phyloP scores from a whole-genome alignment of 2,888 invertebrate genomes.

The Peribatodes rhomboidaria region DNA sequence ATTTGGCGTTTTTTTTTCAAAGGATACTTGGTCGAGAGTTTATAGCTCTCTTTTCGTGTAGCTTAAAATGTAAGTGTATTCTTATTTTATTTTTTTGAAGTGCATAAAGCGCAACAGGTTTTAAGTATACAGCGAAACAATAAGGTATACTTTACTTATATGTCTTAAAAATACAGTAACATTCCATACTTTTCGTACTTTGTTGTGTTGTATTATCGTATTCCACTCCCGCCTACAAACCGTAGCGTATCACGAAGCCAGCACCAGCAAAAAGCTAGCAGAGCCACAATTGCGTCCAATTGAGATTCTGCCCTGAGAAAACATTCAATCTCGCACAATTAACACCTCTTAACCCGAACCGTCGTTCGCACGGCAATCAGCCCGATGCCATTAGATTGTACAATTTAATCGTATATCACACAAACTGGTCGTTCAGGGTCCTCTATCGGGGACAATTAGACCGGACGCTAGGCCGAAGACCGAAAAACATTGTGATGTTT shows the following conservation, averaged over 20 bases:
- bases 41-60: too few relatives aligned
- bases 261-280: slow-evolving; percentile 49
- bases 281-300: slow-evolving; percentile 83
- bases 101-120: too few relatives aligned
- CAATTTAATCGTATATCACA: slow-evolving; percentile 65
- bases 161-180: too few relatives aligned
- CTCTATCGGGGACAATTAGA: slow-evolving; percentile 12
- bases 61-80: too few relatives aligned
- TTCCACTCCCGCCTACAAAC: background rate
- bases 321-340: slow-evolving; percentile 87
- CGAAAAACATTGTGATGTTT: background rate
- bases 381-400: slow-evolving; percentile 54
- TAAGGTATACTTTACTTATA: too few relatives aligned
- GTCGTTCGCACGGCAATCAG: slow-evolving; percentile 85
- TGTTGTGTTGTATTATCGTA: background rate
- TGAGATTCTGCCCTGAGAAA: slow-evolving; percentile 85
- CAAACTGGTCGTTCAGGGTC: slow-evolving; percentile 46
- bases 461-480: background rate
- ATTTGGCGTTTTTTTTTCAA: too few relatives aligned
- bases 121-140: too few relatives aligned
- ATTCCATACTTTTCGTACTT: too few relatives aligned
- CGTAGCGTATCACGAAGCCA: slow-evolving; percentile 2
- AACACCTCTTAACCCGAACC: slow-evolving; percentile 87
- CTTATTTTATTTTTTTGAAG: too few relatives aligned
- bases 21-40: too few relatives aligned